Evolutionary conservation across 2,113 vertebrate species (phyloP).

Genomic region (Lasiurus cinereus): DNA sequence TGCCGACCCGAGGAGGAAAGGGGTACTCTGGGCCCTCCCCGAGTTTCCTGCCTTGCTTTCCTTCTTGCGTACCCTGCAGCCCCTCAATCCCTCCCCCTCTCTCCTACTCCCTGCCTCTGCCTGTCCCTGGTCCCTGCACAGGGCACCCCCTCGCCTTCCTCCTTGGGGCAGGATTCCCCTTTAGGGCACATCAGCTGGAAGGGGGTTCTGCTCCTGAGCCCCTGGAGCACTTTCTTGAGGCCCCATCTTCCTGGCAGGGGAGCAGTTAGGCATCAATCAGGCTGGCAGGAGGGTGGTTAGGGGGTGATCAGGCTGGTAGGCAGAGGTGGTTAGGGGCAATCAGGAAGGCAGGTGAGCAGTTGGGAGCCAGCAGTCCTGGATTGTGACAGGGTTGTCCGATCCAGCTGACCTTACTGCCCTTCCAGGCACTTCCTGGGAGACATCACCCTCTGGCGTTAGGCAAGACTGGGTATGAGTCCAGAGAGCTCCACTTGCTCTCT

Average conservation of each 20-base stretch:
- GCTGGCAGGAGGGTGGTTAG: no score
- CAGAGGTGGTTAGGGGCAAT: no score
- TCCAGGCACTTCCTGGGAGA: background rate
- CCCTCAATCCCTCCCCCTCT: background rate
- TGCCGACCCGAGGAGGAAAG: background rate
- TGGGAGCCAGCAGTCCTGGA: no score
- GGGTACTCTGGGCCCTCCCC: background rate
- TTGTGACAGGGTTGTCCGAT: no score
- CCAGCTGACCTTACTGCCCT: background rate
- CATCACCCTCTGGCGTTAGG: background rate
- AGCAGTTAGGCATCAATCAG: no score
- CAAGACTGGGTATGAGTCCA: background rate
- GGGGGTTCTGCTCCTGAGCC: background rate
- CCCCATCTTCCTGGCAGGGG: background rate
- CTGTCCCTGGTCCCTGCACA: background rate
- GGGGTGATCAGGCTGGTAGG: no score
- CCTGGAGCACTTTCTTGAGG: rapidly evolving
- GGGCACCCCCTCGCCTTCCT: background rate
- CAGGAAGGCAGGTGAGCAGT: no score
- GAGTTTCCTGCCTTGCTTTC: background rate
- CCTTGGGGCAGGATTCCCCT: background rate
- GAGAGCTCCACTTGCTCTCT: background rate
- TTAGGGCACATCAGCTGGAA: background rate
- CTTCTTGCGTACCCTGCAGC: no score
- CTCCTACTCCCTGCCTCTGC: rapidly evolving